Evolutionary conservation across 2,113 vertebrate genomes (phyloP), one percentile per base, ranked within the genome.

Genomic region (Zosterops hypoxanthus): DNA sequence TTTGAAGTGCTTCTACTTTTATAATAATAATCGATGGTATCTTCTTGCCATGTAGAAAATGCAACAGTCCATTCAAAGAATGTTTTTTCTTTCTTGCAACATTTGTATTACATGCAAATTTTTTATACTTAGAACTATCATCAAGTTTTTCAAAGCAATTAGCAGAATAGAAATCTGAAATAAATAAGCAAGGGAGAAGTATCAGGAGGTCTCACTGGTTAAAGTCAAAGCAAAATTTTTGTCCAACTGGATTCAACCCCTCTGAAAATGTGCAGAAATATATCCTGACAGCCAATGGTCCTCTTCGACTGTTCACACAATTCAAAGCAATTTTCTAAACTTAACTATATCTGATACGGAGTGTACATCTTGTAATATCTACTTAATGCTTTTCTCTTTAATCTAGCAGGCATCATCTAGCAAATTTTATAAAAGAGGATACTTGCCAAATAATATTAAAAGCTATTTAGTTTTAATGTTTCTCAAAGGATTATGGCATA

Each of bases 381-480:
- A 53, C 41, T 56, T 75, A 61, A 79, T 75, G 13, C 71, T 94
- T 90, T 92, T 85, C 65, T 70, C 76, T 93, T 95, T 94, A 90
- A 95, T 95, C 60, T 66, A 94, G 26, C 68, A 82, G 73, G 41
- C 87, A 79, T 93, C 71, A 63, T 93, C 82, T 68, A 92, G 57
- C 57, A 82, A 87, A 88, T 71, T 95, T 94, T 87, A 60, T 57
- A 79, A 91, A 94, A 82, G 33, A 95, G 68, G 50, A 69, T 57
- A 87, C 66, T 87, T 95, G 95, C 86, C 94, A 95, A 91, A 88
- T 65, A 90, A 72, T 95, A 92, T 95, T 94, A 92, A 95, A 95
- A 95, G 55, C 86, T 91, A 95, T 96, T 94, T 92, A 56, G 92
- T 95, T 91, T 82, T 72, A 94, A 94, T 61, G 83, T 88, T 96